These are phyloP conservation scores for Colletes gigas DNA, from an alignment of 1,140 invertebrate species.

Conservation along the genomic window DNA sequence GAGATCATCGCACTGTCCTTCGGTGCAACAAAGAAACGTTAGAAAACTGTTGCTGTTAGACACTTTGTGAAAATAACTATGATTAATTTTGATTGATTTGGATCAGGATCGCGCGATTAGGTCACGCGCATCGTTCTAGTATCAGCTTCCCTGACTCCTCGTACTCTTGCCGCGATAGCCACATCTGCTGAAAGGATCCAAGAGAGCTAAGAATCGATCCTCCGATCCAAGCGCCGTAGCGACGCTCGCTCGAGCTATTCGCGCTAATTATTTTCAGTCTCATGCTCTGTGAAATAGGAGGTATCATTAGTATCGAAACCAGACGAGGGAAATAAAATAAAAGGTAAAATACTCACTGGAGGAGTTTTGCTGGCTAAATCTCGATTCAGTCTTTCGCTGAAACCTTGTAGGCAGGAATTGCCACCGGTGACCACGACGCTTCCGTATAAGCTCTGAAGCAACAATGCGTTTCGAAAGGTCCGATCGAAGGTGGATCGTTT, in stretches of 20 bases:
- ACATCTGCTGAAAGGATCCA: conserved; percentile 98
- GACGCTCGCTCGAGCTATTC: conserved; percentile 90
- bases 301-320: no score
- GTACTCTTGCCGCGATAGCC: conserved; percentile 98
- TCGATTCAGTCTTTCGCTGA: conserved; percentile 90
- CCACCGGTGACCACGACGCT: conserved; percentile 95
- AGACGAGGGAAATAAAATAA: no score
- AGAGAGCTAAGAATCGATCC: conserved; percentile 97
- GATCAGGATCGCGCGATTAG: not conserved
- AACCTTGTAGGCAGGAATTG: conserved; percentile 90
- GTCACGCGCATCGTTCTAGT: conserved; percentile 86
- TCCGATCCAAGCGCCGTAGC: conserved; percentile 97
- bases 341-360: conserved; percentile 82
- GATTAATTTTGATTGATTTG: conserved; percentile 27
- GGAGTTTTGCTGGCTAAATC: conserved; percentile 93
- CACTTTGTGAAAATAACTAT: conserved; percentile 26
- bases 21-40: not conserved
- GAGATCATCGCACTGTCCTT: not conserved
- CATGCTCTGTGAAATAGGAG: conserved; percentile 85
- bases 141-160: conserved; percentile 96
- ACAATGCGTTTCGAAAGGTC: not conserved
- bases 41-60: not conserved
- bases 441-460: conserved; percentile 86
- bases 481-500: no score
- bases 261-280: conserved; percentile 93